Evolutionary conservation across 1,140 invertebrate genomes (phyloP), one percentile per base, ranked within the genome.

Genomic region (Triops longicaudatus): DNA sequence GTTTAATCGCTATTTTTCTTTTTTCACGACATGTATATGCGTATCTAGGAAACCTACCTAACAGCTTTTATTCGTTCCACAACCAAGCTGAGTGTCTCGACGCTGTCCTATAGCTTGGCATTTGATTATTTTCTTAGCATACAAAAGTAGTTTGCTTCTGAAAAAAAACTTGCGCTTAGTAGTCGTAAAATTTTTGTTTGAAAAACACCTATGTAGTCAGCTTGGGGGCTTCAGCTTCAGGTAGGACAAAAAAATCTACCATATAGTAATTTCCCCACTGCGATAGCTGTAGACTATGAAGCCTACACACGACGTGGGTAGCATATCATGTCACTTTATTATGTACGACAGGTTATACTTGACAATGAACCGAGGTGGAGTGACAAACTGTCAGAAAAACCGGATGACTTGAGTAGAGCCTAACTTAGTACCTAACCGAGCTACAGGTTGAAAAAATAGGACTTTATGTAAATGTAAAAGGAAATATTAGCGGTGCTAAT

Each of bases 251-350:
- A n/a, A 63, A 50, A 4, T 50, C 1, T 63, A 63, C 3, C 14
- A 17, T 22, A 63, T 63, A 63, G 50, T 0, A 63, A 22, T n/a
- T 14, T 63, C 22, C n/a, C 50, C 6, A 14, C 50, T 22, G 44
- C 22, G 50, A 63, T 17, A 63, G 50, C n/a, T 63, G 50, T 63
- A 63, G 6, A 63, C 7, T 17, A 12, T 63, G 22, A 22, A 63
- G 22, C 14, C 50, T n/a, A 63, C 17, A 63, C 22, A 63, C 50
- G 50, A 63, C 50, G 50, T 63, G 50, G 50, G 50, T 22, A 63
- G 50, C 50, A 63, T 11, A 63, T 63, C 50, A 22, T 63, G 50
- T 63, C 50, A 63, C 22, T 63, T 63, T 63, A 63, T 63, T 63
- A 63, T 63, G 50, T 63, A 22, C 22, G 50, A 22, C 50, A 63